phyloP scores from a whole-genome alignment of 2,888 invertebrate genomes.

The Selenia dentaria region DNA sequence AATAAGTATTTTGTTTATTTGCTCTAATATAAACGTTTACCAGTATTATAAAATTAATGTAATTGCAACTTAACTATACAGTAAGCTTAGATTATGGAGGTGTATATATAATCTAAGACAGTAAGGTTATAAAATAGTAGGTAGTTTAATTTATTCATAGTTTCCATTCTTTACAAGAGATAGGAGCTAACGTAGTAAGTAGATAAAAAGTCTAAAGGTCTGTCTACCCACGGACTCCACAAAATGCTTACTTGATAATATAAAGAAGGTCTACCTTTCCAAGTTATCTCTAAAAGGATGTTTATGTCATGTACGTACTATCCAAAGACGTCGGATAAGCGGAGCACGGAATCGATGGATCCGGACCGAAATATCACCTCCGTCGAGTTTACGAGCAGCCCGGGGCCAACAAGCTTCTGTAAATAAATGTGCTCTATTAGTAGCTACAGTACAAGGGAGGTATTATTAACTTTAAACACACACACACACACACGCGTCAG shows the following conservation, averaged over 20 bases:
- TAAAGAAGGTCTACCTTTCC: slow-evolving; percentile 8
- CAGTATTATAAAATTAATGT: no score
- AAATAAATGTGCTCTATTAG: slow-evolving; percentile 35
- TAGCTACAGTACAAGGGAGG: slow-evolving; percentile 26
- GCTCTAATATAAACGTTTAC: no score
- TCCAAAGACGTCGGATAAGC: slow-evolving; percentile 28
- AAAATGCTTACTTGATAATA: neutral
- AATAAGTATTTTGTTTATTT: no score
- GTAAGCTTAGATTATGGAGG: no score
- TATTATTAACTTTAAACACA: no score
- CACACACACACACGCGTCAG: no score
- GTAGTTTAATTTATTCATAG: no score
- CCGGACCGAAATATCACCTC: slow-evolving; percentile 31
- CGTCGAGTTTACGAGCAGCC: slow-evolving; percentile 31
- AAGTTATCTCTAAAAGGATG: slow-evolving; percentile 27
- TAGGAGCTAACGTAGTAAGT: neutral
- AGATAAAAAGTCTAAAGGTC: neutral
- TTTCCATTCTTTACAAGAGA: no score
- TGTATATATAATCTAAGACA: no score
- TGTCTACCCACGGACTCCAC: neutral
- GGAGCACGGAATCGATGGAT: slow-evolving; percentile 31
- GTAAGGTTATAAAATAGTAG: no score
- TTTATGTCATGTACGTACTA: slow-evolving; percentile 28
- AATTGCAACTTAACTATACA: no score
- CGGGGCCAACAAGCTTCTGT: slow-evolving; percentile 26